These are phyloP conservation scores for Vidua macroura DNA, from an alignment of 2,113 vertebrate genomes.

Conservation along the genomic window DNA sequence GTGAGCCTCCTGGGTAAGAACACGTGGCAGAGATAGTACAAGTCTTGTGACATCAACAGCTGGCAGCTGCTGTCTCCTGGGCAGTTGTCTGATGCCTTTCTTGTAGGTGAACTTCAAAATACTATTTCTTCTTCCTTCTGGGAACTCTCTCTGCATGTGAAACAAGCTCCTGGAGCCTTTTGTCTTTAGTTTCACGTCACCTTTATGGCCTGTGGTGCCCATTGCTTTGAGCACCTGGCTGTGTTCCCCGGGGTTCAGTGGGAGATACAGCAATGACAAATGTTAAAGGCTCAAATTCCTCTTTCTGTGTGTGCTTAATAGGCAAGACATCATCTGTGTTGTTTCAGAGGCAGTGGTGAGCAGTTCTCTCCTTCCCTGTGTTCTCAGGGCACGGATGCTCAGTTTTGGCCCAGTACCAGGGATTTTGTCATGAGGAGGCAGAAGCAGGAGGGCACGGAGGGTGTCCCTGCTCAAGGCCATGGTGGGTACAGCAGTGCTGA, in stretches of 20 bases:
- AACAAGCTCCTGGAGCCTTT: background rate
- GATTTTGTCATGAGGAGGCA: background rate
- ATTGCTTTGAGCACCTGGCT: background rate
- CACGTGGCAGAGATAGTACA: background rate
- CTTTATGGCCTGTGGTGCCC: background rate
- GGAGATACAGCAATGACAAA: background rate
- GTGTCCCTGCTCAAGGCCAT: background rate
- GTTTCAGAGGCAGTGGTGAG: background rate
- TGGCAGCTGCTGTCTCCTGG: background rate
- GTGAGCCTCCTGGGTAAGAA: background rate
- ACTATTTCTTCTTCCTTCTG: background rate
- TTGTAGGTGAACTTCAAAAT: background rate
- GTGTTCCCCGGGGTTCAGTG: background rate
- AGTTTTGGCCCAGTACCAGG: background rate
- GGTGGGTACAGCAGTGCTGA: background rate
- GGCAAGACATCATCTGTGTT: background rate
- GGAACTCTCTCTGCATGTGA: background rate
- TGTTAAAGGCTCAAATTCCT: background rate
- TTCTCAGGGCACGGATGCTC: background rate
- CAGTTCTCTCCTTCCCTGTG: background rate
- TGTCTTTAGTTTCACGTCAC: background rate
- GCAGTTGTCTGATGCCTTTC: background rate
- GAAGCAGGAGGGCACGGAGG: background rate
- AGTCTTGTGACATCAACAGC: background rate
- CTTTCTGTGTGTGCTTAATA: rapidly evolving